Base-by-base conservation (phyloP, 2,113 vertebrate species). In the Cololabis saira region DNA sequence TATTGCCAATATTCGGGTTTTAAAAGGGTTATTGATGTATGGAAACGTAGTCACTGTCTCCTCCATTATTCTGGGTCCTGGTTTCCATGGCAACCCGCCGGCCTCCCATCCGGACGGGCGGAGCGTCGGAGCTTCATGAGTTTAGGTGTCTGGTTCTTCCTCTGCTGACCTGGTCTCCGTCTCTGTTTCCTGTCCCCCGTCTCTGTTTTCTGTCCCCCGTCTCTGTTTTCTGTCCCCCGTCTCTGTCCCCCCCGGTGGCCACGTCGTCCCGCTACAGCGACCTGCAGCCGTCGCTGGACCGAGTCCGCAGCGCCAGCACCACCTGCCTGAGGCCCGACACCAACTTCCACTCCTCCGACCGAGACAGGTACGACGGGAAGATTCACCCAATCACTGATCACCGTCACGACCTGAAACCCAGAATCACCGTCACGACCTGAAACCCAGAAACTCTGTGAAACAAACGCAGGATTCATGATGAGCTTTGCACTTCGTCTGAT, bases 261-360 rank as follows among this genome's bases (percentile, higher is more conserved):
- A 88, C 91, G 89, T 88, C 91, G 76, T 94, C 95, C 92, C 92
- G 92, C 92, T 93, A 89, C 95, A 99, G 97, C 90, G 97, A 99
- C 94, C 95, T 99, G 81, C 97, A 98, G 96, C 96, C 97, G 74
- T 95, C 95, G 80, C 93, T 99, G 96, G 96, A 97, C 95, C 95
- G 97, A 95, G 95, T 96, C 93, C 95, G 95, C 93, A 99, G 97
- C 94, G 96, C 97, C 95, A 99, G 97, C 95, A 98, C 97, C 91
- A 98, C 95, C 86, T 99, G 97, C 95, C 94, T 99, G 94, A 97
- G 96, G 93, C 97, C 97, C 92, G 97, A 98, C 88, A 91, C 89
- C 95, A 96, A 94, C 95, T 98, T 97, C 93, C 94, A 95, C 93
- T 96, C 95, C 92, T 90, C 94, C 90, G 95, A 97, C 93, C 94